phyloP scores from a whole-genome alignment of 2,113 vertebrate genomes.

The Odobenus rosmarus region DNA sequence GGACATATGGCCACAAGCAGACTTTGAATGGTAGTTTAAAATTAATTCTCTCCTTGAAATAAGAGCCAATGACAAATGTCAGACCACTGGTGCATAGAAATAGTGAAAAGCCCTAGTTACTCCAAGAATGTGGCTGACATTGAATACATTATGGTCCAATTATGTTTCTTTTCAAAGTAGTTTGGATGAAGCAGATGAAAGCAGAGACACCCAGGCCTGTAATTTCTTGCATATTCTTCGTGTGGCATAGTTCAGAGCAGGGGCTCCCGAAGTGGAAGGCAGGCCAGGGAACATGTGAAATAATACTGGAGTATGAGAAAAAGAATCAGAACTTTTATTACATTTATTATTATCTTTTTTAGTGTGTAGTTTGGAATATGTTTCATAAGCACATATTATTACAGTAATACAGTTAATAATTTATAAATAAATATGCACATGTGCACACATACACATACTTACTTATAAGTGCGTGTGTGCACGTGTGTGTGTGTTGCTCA shows the following conservation, averaged over 20 bases:
- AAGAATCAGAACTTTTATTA: background rate
- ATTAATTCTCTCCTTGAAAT: conserved; percentile 62
- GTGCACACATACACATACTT: background rate
- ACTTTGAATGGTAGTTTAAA: conserved; percentile 32
- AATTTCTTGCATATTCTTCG: background rate
- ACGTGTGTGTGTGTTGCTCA: background rate
- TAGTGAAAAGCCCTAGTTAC: conserved; percentile 38
- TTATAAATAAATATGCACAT: background rate
- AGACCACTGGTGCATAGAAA: conserved; percentile 35
- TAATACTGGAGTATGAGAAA: background rate
- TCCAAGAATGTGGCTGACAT: conserved; percentile 24
- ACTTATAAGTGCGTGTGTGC: background rate
- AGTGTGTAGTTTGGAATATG: background rate
- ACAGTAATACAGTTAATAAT: background rate
- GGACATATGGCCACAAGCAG: background rate
- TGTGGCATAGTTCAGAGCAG: background rate
- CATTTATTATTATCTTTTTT: background rate
- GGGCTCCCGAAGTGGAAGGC: background rate
- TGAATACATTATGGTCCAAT: conserved; percentile 57
- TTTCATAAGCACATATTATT: background rate
- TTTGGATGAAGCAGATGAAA: conserved; percentile 45
- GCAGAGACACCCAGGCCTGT: background rate
- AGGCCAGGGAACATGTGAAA: background rate
- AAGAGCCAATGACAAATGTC: conserved; percentile 55
- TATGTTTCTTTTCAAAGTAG: conserved; percentile 53